A percentile compares a stretch with the other conserved stretches of the same genome.
Evolutionary conservation across 2,888 invertebrate genomes (phyloP).

Genomic region (Cephus runcator): DNA sequence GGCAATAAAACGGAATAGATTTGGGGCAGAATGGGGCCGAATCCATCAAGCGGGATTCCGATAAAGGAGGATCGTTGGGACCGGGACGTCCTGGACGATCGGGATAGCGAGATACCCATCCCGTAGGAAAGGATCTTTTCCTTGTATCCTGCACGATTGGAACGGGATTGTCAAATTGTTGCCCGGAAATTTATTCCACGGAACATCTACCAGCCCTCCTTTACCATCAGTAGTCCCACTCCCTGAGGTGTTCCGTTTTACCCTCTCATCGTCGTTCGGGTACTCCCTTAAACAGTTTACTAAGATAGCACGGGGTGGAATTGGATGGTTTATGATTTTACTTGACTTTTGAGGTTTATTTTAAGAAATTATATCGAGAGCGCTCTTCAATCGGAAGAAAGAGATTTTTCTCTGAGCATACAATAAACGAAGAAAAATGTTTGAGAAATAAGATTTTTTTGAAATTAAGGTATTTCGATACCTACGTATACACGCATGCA

Average conservation of each 20-base stretch:
- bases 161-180: slow-evolving; percentile 49
- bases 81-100: slow-evolving; percentile 10
- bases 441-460: neutral
- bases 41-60: slow-evolving; percentile 41
- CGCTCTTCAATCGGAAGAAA: neutral
- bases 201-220: neutral
- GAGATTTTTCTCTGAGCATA: neutral
- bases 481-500: neutral
- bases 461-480: neutral
- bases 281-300: neutral
- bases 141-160: slow-evolving; percentile 30
- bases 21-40: slow-evolving; percentile 40
- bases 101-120: slow-evolving; percentile 2
- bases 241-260: neutral
- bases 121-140: slow-evolving; percentile 8
- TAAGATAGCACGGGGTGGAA: neutral
- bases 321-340: neutral
- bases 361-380: neutral
- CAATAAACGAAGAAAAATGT: neutral
- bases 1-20: slow-evolving; percentile 60
- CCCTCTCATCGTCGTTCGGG: neutral
- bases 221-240: slow-evolving; percentile 27
- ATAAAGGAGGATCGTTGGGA: slow-evolving; percentile 51
- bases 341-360: neutral
- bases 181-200: slow-evolving; percentile 49